Evolutionary conservation across 2,113 vertebrate genomes (phyloP).

Genomic region (Alligator sinensis): DNA sequence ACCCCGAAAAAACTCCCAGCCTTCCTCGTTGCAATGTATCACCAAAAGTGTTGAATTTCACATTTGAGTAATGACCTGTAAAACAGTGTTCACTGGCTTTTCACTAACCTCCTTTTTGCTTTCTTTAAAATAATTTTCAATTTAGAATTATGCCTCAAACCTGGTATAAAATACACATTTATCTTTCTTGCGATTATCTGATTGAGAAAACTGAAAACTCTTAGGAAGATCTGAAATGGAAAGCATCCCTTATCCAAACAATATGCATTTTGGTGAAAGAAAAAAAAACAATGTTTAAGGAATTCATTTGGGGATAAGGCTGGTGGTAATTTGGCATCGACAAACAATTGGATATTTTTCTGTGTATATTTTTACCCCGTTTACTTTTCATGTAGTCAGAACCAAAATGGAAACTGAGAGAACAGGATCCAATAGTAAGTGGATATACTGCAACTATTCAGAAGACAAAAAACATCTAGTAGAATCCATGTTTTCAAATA

Average conservation of each 20-base stretch:
- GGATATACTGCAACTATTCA: not conserved
- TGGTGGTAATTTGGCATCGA: conserved; percentile 38
- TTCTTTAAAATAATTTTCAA: conserved; percentile 20
- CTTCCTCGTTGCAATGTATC: not conserved
- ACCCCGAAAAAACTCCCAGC: not conserved
- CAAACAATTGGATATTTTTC: not conserved
- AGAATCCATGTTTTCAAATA: not conserved
- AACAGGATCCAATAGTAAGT: not conserved
- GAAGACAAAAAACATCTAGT: not conserved
- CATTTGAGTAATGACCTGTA: not conserved
- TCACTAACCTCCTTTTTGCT: not conserved
- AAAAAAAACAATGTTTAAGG: conserved; percentile 54
- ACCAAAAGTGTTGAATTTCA: not conserved
- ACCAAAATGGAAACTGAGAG: not conserved
- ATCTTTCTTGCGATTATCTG: conserved; percentile 26
- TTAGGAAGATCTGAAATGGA: conserved; percentile 14
- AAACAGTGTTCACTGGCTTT: not conserved
- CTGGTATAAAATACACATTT: conserved; percentile 5
- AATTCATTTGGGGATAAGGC: conserved; percentile 27
- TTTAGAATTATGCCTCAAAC: conserved; percentile 7
- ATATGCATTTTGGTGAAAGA: conserved; percentile 47
- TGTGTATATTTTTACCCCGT: not conserved
- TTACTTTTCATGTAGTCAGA: not conserved
- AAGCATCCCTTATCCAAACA: conserved; percentile 15
- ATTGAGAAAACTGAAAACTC: not conserved